A percentile compares a stretch with the other conserved stretches of the same genome.
Conservation (phyloP, 2,113 vertebrate genomes). For the Ranitomeya variabilis region DNA sequence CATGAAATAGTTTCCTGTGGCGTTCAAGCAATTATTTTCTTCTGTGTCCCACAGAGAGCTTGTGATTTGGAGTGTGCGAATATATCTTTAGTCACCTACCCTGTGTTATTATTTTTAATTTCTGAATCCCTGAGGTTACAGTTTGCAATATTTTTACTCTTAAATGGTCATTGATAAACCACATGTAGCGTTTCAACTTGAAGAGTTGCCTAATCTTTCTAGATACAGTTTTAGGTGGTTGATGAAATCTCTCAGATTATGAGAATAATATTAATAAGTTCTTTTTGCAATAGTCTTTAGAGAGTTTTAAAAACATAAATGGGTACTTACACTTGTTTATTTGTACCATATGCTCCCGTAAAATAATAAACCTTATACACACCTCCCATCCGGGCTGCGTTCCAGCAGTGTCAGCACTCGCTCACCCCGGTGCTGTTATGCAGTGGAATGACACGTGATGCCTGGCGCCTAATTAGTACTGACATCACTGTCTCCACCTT, state of each 20-base stretch:
- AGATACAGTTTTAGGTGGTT: not conserved
- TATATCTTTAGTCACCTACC: slow-evolving; percentile 20
- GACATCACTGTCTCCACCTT: too few species aligned
- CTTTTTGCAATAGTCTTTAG: too few species aligned
- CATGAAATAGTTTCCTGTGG: slow-evolving; percentile 40
- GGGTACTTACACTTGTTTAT: not conserved
- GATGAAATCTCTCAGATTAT: not conserved
- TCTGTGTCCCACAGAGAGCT: slow-evolving; percentile 1
- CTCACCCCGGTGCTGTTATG: too few species aligned
- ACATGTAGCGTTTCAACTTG: not conserved
- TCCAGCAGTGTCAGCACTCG: too few species aligned
- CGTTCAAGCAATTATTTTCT: slow-evolving; percentile 27
- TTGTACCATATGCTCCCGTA: too few species aligned
- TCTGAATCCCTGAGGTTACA: not conserved
- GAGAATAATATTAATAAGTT: not conserved
- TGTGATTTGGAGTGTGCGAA: slow-evolving; percentile 5
- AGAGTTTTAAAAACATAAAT: not conserved
- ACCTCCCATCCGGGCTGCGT: too few species aligned
- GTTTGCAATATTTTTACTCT: not conserved
- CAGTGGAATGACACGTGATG: too few species aligned
- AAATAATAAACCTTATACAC: too few species aligned
- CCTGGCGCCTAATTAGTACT: too few species aligned
- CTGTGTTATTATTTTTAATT: not conserved
- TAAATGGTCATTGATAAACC: not conserved
- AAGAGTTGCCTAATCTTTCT: not conserved